These are phyloP conservation scores for Ctenicera cuprea DNA, from an alignment of 2,888 invertebrate species.

Conservation along the genomic window DNA sequence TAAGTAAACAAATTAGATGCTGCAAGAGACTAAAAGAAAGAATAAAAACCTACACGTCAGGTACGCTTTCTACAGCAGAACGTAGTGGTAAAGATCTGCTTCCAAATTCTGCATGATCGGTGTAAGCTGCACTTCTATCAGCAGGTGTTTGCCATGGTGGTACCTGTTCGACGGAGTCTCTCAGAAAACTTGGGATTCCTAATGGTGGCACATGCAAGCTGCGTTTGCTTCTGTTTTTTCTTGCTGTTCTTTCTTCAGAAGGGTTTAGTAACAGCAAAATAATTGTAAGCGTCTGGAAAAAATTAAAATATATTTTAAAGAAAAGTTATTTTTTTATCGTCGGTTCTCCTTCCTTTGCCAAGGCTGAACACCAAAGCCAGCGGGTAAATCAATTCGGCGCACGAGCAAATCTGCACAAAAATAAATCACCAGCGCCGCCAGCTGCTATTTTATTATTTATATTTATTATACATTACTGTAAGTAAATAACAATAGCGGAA, in stretches of 20 bases:
- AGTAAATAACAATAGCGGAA: too few relatives aligned
- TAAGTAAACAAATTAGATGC: constrained; percentile 57
- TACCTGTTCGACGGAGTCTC: constrained; percentile 72
- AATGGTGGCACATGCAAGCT: constrained; percentile 64
- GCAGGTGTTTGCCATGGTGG: constrained; percentile 59
- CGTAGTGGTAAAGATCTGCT: constrained; percentile 78
- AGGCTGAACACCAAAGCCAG: too few relatives aligned
- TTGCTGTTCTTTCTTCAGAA: constrained; percentile 61
- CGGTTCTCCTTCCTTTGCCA: neutral
- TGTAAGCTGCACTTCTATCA: constrained; percentile 62
- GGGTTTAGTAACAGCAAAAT: constrained; percentile 60
- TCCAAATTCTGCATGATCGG: constrained; percentile 67
- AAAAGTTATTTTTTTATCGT: neutral
- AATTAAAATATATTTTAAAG: too few relatives aligned
- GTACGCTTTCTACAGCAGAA: constrained; percentile 85
- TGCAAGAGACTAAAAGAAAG: neutral
- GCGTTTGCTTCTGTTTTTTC: constrained; percentile 57
- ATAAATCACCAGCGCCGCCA: too few relatives aligned
- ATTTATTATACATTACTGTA: too few relatives aligned
- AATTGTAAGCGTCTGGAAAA: constrained; percentile 64
- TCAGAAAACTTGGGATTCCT: constrained; percentile 68
- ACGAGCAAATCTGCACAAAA: too few relatives aligned
- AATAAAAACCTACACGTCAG: constrained; percentile 70
- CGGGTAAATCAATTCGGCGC: too few relatives aligned
- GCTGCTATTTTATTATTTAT: too few relatives aligned